These are phyloP conservation scores for Eospalax fontanierii DNA, from an alignment of 2,797 vertebrate genomes.

Conservation along the genomic window DNA sequence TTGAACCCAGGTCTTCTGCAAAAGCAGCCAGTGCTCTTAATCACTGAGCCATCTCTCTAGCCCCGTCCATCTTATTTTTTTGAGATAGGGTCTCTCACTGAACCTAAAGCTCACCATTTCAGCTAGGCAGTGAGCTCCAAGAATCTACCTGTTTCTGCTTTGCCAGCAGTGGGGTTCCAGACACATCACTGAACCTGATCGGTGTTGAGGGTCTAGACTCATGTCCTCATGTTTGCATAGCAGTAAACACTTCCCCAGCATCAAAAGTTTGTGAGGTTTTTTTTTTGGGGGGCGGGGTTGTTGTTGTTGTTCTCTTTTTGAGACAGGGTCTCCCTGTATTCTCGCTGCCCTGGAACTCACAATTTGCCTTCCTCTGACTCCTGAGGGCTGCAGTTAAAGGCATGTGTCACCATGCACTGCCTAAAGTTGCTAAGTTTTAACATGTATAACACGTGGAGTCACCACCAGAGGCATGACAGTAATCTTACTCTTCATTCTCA, in stretches of 20 bases:
- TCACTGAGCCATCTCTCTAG: no score
- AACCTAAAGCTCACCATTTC: not conserved
- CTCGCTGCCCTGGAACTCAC: no score
- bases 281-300: no score
- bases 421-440: conserved; percentile 44
- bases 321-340: no score
- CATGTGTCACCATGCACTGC: no score
- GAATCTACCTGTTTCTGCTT: not conserved
- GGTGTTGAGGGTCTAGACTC: not conserved
- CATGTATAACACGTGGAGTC: not conserved
- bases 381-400: no score
- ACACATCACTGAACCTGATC: not conserved
- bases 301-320: no score
- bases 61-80: not conserved
- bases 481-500: not conserved
- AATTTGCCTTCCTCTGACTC: no score
- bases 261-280: no score
- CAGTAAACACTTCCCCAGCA: not conserved
- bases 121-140: not conserved
- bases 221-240: not conserved
- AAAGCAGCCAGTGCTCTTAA: no score
- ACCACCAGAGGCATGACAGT: not conserved
- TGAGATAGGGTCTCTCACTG: no score
- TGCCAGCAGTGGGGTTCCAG: not conserved
- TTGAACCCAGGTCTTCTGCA: no score